phyloP scores from a whole-genome alignment of 2,888 invertebrate species.

The Cheilosia pagana region DNA sequence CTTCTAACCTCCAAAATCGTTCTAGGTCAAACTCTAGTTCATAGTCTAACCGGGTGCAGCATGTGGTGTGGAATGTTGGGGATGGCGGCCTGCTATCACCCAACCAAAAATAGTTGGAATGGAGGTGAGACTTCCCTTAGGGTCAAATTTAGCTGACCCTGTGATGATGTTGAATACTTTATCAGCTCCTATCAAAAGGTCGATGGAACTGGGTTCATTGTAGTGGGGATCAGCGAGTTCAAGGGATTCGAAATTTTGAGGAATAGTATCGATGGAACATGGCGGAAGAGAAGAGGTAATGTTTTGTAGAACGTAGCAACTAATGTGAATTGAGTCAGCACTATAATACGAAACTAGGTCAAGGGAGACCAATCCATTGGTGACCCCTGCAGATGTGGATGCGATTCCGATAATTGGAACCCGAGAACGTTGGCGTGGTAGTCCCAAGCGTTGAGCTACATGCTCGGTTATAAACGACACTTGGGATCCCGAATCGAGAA shows the following conservation, averaged over 20 bases:
- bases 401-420: conserved; percentile 13
- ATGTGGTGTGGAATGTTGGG: neutral
- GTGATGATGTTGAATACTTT: conserved; percentile 1
- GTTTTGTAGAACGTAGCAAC: conserved; percentile 26
- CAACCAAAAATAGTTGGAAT: conserved; percentile 16
- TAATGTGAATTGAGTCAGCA: conserved; percentile 11
- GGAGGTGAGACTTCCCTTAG: neutral
- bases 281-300: conserved; percentile 22
- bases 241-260: neutral
- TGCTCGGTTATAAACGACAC: conserved; percentile 6
- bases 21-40: conserved; percentile 13
- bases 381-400: conserved; percentile 14
- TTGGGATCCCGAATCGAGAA: conserved; percentile 23
- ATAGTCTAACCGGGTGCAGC: conserved; percentile 2
- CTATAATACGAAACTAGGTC: conserved; percentile 3
- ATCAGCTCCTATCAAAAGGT: conserved; percentile 1
- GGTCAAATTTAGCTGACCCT: neutral
- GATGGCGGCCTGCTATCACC: conserved; percentile 10
- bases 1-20: conserved; percentile 12
- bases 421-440: neutral
- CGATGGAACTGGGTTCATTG: conserved; percentile 1
- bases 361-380: conserved; percentile 15
- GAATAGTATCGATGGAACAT: neutral
- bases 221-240: conserved; percentile 24
- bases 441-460: neutral